Percentiles rank a stretch among this genome's conserved stretches.
phyloP scores from a whole-genome alignment of 2,888 invertebrate genomes.

The Dascillus cervinus region DNA sequence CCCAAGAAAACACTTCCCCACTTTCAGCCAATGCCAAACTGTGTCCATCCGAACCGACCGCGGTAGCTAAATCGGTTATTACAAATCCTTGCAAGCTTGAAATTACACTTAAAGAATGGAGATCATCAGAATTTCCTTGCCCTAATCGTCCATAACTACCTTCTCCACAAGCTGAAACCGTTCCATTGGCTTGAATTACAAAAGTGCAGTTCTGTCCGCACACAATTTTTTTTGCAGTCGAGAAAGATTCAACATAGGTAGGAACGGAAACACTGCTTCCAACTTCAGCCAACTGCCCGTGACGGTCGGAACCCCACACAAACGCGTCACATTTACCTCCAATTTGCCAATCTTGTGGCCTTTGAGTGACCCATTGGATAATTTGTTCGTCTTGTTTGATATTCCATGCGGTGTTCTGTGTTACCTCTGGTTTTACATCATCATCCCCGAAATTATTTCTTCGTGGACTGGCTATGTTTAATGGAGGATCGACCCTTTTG shows the following conservation, averaged over 20 bases:
- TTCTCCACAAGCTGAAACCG: slow-evolving; percentile 56
- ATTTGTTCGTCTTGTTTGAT: slow-evolving; percentile 53
- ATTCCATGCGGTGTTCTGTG: slow-evolving; percentile 49
- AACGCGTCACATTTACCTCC: slow-evolving; percentile 54
- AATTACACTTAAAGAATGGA: slow-evolving; percentile 50
- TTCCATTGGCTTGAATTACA: slow-evolving; percentile 53
- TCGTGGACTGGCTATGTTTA: slow-evolving; percentile 33
- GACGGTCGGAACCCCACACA: slow-evolving; percentile 56
- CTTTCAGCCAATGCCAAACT: slow-evolving; percentile 56
- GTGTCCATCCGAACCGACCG: slow-evolving; percentile 58
- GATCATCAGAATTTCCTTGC: slow-evolving; percentile 56
- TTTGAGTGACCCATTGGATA: slow-evolving; percentile 52
- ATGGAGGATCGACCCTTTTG: slow-evolving; percentile 43
- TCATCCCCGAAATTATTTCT: slow-evolving; percentile 5
- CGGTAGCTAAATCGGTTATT: slow-evolving; percentile 53
- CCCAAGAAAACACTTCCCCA: slow-evolving; percentile 61
- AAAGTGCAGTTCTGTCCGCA: slow-evolving; percentile 62
- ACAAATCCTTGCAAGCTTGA: slow-evolving; percentile 57
- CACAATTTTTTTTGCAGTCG: slow-evolving; percentile 48
- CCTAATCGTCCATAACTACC: slow-evolving; percentile 58
- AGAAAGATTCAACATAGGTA: slow-evolving; percentile 43
- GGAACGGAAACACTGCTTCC: slow-evolving; percentile 42
- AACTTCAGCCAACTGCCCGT: slow-evolving; percentile 54
- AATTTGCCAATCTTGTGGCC: slow-evolving; percentile 58
- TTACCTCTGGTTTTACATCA: slow-evolving; percentile 24